Base-by-base conservation (phyloP, 2,888 invertebrate species). In the Drosophila flavopinicola region DNA sequence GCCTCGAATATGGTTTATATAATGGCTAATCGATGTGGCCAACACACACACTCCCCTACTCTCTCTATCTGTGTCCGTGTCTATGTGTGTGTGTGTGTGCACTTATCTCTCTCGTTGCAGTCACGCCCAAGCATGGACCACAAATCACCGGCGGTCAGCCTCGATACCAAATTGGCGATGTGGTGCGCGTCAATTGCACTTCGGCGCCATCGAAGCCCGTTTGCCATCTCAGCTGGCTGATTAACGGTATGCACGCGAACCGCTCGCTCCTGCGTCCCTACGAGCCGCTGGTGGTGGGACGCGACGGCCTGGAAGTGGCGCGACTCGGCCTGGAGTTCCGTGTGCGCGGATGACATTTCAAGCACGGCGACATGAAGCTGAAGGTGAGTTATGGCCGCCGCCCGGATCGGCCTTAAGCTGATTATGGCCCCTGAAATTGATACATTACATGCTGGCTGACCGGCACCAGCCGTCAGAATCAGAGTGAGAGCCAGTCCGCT, bases 181-280 rank as follows among this genome's bases (percentile, higher is more conserved):
- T 94, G 42, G 96, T 97, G 27, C 93, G 94, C 70, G 95, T 96
- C 75, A 96, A 96, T 92, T 97, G 97, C 92, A 96, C 96, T 5
- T 96, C 96, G 30, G 95, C 95, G 11, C 93, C 94, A 75, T 96
- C 96, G 38, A 94, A 95, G 86, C 97, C 97, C 5, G 95, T 96
- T 10, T 96, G 96, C 58, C 94, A 94, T 87, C 93, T 97, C 54
- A 94, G 94, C 76, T 97, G 97, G 97, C 95, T 95, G 92, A 95
- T 97, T 91, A 97, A 97, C 91, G 96, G 96, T 23, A 95, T 96
- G 89, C 95, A 94, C 77, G 94, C 94, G 27, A 93, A 94, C 27
- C 78, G 92, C 2, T 87, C 89, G 3, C 92, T 93, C 5, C 88
- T 94, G 60, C 90, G 91, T 10, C 92, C 93, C 25, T 93, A 93